Evolutionary conservation across 2,797 vertebrate genomes (phyloP), one percentile per base, ranked within the genome.

Genomic region (Gadopsis bispinosus): DNA sequence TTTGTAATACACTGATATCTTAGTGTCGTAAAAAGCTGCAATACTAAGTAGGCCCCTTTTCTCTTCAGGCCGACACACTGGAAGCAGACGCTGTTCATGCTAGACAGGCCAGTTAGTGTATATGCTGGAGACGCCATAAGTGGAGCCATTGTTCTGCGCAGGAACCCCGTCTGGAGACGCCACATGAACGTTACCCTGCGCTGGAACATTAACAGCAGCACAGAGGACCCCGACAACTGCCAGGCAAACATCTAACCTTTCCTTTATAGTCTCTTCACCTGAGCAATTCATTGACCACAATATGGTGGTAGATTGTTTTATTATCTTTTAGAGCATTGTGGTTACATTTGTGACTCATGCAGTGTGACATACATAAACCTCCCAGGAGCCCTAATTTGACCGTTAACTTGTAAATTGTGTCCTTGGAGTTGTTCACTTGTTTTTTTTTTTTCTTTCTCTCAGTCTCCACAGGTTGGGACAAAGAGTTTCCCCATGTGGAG

Each of bases 51-150:
- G 20, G 20, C 33, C 7, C 1, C 14, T 66, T 60, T 67, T 69
- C 47, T 59, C 10, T 35, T n/a, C 68, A 95, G 93, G 87, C 91
- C 89, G 2, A 96, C 96, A 2, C 96, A 96, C 83, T 97, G 96
- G 96, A 97, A 96, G 85, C 96, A 97, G 93, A 96, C 96, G 51
- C 88, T 97, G 53, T 96, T 97, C 66, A 96, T 96, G 96, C 86
- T 97, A 64, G 95, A 97, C 19, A 69, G 86, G 64, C 95, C 96
- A 0, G 61, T 96, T 20, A 59, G 84, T 0, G 89, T 96, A 9
- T 58, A 64, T 1, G 16, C 62, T 1, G 94, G 94, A 39, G 95
- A 96, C n/a, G 61, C 76, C 16, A 89, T 96, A 79, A 83, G 77
- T 0, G 96, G 96, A 31, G 88, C 78, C 1, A 84, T 95, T 0